phyloP scores from a whole-genome alignment of 2,888 invertebrate species.

The Siphonodentalium dalli region DNA sequence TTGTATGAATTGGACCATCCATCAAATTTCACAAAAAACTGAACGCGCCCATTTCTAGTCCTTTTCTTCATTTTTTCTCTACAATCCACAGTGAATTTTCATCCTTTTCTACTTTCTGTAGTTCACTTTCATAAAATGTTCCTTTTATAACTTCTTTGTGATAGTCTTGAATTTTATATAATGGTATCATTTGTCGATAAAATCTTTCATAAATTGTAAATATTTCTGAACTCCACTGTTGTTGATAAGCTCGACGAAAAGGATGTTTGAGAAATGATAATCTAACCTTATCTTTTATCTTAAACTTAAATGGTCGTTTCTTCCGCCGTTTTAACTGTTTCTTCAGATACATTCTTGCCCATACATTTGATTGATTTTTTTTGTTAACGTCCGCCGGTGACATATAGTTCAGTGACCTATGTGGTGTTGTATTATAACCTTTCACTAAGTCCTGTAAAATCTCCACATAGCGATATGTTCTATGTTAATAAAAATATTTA shows the following conservation, averaged over 20 bases:
- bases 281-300: slow-evolving; percentile 15
- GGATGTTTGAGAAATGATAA: slow-evolving; percentile 12
- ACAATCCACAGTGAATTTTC: slow-evolving; percentile 26
- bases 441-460: slow-evolving; percentile 2
- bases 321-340: neutral
- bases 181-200: slow-evolving; percentile 17
- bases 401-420: slow-evolving; percentile 17
- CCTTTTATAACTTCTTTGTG: slow-evolving; percentile 14
- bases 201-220: slow-evolving; percentile 12
- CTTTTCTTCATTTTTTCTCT: slow-evolving; percentile 11
- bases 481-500: slow-evolving; percentile 8
- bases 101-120: slow-evolving; percentile 24
- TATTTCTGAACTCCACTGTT: slow-evolving; percentile 20
- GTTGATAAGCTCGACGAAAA: slow-evolving; percentile 18
- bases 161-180: slow-evolving; percentile 18
- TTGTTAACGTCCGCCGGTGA: slow-evolving; percentile 14
- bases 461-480: slow-evolving; percentile 14
- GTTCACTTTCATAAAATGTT: slow-evolving; percentile 15
- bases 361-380: slow-evolving; percentile 18
- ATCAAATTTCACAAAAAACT: slow-evolving; percentile 16
- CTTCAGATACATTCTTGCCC: slow-evolving; percentile 20
- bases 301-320: slow-evolving; percentile 11
- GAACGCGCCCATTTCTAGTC: slow-evolving; percentile 6
- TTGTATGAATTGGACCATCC: slow-evolving; percentile 18
- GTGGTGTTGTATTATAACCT: slow-evolving; percentile 14